Base-by-base conservation (phyloP, 2,797 vertebrate species). In the Antrozous pallidus region DNA sequence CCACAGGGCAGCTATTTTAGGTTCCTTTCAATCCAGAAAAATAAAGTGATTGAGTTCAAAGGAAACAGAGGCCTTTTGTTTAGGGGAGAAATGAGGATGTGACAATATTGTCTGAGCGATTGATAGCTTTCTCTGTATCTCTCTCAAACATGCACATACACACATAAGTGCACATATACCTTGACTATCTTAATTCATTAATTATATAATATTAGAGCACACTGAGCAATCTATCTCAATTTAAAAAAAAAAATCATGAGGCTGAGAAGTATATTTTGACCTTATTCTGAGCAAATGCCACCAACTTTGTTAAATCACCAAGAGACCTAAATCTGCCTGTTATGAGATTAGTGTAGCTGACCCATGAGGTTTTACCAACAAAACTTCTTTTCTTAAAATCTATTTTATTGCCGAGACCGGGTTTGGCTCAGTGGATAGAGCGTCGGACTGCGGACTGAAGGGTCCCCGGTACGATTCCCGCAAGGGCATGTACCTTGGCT, bases 221-320 rank as follows among this genome's bases (percentile, higher is more conserved):
- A 54, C 67, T 54, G 18, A 47, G 13, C 26, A 67, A 71, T 81
- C 36, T 36, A 5, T 75, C 33, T 93, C 45, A 74, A 26, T 58
- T 49, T 5, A 47, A 47, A 47, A 49, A 36, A 56, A 74, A 75
- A 74, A 74, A 73, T 42, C 20, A 84, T 49, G 36, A 69, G 71
- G 7, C 3, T 74, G 65, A 33, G 45, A 22, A 71, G 31, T 51
- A 18, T 42, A 58, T 90, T 97, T 85, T 98, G 98, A 98, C 97
- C 98, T 98, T 95, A 98, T 96, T 98, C 97, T 98, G 97, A 98
- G 97, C 97, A 98, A 98, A 98, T 98, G 98, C 98, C 98, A 98
- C 97, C 97, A 98, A 98, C 97, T 98, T 98, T 98, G 97, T 98
- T 96, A 97, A 97, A 98, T 97, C 97, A 98, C 94, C 94, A 95